These are phyloP conservation scores for Drosophila jambulina DNA, from an alignment of 1,140 invertebrate species.

Conservation along the genomic window DNA sequence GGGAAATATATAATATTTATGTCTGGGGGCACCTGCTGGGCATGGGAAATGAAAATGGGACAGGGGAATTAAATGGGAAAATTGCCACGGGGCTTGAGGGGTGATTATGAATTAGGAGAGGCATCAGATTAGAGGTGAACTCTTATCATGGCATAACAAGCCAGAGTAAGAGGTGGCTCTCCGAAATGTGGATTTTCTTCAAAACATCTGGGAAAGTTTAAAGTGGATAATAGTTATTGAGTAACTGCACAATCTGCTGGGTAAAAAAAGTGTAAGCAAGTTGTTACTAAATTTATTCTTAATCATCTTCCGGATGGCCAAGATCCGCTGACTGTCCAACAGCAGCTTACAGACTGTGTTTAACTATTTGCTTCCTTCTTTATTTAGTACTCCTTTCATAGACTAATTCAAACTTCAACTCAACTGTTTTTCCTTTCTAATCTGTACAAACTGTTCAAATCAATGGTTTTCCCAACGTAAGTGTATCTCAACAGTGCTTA, in stretches of 20 bases:
- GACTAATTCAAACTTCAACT: neutral
- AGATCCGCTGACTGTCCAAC: neutral
- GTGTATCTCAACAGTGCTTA: neutral
- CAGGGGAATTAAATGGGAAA: constrained; percentile 19
- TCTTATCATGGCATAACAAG: constrained; percentile 22
- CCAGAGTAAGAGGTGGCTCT: neutral
- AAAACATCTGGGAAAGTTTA: neutral
- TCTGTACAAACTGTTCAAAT: neutral
- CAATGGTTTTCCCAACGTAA: constrained; percentile 2
- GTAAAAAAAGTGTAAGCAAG: neutral
- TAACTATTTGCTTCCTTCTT: neutral
- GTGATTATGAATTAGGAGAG: constrained; percentile 23
- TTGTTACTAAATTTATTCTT: neutral
- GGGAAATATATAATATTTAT: constrained; percentile 11
- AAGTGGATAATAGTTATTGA: neutral
- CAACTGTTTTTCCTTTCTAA: constrained; percentile 1
- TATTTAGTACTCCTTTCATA: neutral
- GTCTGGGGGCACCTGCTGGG: constrained; percentile 50
- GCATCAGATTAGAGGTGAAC: constrained; percentile 10
- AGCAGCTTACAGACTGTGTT: neutral
- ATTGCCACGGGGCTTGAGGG: constrained; percentile 5
- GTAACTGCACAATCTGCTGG: neutral
- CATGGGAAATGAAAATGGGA: constrained; percentile 46
- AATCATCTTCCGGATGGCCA: neutral
- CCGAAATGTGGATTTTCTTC: neutral